phyloP scores from a whole-genome alignment of 2,797 vertebrate genomes.

The Phalloptychus januarius region DNA sequence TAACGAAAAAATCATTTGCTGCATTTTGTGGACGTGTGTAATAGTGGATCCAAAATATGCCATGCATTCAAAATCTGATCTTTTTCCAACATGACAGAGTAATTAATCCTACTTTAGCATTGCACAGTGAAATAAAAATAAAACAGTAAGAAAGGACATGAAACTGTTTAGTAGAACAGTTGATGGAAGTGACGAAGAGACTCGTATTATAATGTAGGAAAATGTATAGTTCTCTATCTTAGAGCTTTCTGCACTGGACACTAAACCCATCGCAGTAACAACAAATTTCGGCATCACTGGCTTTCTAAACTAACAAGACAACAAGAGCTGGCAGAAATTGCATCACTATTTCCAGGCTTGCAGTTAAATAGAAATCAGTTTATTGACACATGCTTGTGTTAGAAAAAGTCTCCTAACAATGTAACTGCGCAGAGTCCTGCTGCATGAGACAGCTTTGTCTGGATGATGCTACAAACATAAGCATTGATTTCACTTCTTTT shows the following conservation, averaged over 20 bases:
- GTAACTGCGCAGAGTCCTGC: background rate
- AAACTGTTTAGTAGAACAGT: too few species aligned
- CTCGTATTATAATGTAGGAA: background rate
- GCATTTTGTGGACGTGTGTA: background rate
- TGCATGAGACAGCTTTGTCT: conserved; percentile 2
- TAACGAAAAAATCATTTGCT: background rate
- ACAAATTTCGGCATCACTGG: background rate
- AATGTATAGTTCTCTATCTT: background rate
- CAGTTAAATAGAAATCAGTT: background rate
- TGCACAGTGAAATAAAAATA: background rate
- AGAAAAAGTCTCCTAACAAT: conserved; percentile 1
- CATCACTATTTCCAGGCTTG: background rate
- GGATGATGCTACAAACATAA: background rate
- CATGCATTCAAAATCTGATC: background rate
- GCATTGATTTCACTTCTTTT: conserved; percentile 1
- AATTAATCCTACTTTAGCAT: background rate
- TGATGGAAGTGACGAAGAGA: background rate
- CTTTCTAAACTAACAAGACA: background rate
- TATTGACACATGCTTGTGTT: background rate
- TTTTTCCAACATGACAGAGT: background rate
- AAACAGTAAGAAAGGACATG: background rate
- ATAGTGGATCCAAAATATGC: background rate
- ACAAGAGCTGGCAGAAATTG: background rate
- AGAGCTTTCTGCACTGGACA: background rate
- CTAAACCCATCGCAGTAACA: background rate